These are phyloP conservation scores for Boleophthalmus pectinirostris DNA, from an alignment of 2,113 vertebrate genomes.

Conservation along the genomic window DNA sequence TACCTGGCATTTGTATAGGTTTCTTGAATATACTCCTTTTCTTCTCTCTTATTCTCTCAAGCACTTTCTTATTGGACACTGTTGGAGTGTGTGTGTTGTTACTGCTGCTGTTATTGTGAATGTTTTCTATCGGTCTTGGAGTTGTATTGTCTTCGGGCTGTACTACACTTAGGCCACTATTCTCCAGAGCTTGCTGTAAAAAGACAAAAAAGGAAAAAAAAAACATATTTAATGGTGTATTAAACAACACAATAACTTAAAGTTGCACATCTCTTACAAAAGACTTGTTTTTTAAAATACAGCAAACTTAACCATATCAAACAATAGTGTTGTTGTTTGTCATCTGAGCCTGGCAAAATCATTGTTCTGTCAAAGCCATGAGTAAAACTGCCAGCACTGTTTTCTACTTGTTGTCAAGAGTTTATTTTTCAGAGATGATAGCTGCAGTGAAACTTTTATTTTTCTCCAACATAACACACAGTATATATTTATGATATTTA, in stretches of 20 bases:
- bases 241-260: background rate
- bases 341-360: background rate
- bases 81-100: conserved; percentile 41
- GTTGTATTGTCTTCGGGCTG: conserved; percentile 77
- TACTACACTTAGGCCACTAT: conserved; percentile 92
- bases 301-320: background rate
- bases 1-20: conserved; percentile 91
- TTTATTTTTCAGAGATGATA: too few species aligned
- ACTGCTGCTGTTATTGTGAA: conserved; percentile 27
- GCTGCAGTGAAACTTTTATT: too few species aligned
- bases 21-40: conserved; percentile 93
- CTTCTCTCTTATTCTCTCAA: conserved; percentile 85
- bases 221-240: background rate
- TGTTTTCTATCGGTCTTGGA: conserved; percentile 68
- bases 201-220: conserved; percentile 18
- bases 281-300: background rate
- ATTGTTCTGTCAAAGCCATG: background rate
- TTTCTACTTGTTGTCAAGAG: background rate
- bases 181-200: conserved; percentile 96
- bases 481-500: too few species aligned
- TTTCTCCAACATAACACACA: too few species aligned
- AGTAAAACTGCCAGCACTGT: background rate
- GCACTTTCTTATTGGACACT: conserved; percentile 73
- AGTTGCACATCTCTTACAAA: background rate
- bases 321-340: background rate